Conservation (phyloP, 2,113 vertebrate genomes). For the Scytalopus superciliaris region DNA sequence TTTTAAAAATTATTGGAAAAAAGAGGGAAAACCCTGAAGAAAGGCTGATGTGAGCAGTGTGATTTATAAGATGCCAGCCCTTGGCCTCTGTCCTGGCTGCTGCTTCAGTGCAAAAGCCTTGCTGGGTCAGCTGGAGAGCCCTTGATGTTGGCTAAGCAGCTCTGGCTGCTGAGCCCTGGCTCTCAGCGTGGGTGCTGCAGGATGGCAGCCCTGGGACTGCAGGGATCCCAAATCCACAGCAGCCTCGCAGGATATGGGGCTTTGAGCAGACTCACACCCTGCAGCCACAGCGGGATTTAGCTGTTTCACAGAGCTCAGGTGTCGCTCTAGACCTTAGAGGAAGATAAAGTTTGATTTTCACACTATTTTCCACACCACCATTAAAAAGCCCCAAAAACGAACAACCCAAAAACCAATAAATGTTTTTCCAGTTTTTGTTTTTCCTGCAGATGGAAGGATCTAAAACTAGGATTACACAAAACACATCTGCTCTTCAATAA, state of each 20-base stretch:
- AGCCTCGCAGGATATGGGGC: not conserved
- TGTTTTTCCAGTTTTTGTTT: not conserved
- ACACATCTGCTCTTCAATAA: not conserved
- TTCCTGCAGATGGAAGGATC: not conserved
- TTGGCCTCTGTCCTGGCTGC: not conserved
- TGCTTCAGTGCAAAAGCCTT: not conserved
- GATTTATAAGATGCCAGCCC: not conserved
- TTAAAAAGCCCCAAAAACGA: not conserved
- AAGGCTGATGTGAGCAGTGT: not conserved
- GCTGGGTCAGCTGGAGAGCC: not conserved
- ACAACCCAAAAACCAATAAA: not conserved
- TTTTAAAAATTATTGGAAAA: not conserved
- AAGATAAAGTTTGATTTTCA: not conserved
- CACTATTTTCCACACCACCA: accelerated
- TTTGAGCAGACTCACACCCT: too few species aligned
- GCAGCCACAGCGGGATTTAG: too few species aligned
- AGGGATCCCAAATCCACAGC: too few species aligned
- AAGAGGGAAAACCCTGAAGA: accelerated
- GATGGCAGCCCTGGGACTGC: too few species aligned
- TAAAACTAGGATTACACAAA: not conserved
- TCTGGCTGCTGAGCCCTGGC: not conserved
- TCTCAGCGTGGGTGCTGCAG: too few species aligned
- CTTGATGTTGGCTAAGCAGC: not conserved
- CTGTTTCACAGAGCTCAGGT: too few species aligned
- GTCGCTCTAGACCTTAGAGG: not conserved